phyloP scores from a whole-genome alignment of 2,113 vertebrate species.

The Amblyopsis rosae region DNA sequence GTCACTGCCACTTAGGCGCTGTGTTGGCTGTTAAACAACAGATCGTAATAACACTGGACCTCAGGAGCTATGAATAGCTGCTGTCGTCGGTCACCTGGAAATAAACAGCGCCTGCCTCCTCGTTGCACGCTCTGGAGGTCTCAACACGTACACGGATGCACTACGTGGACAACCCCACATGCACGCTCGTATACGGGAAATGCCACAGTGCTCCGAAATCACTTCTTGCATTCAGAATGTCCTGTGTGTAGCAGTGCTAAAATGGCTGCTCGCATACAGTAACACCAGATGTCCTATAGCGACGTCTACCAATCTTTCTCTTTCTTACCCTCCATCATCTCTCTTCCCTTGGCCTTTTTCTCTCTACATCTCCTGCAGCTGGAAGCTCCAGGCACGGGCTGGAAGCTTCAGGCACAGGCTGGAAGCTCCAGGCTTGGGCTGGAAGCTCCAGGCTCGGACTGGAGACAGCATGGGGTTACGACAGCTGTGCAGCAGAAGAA shows the following conservation, averaged over 20 bases:
- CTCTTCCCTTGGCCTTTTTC: neutral
- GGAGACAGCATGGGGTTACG: constrained; percentile 7
- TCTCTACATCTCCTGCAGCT: neutral
- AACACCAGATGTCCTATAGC: neutral
- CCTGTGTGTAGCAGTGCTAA: neutral
- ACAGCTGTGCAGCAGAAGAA: constrained; percentile 17
- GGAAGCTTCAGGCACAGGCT: neutral
- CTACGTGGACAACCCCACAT: neutral
- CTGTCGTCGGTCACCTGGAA: constrained; percentile 18
- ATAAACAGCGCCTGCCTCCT: constrained; percentile 40
- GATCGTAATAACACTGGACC: constrained; percentile 32
- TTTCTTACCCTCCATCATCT: neutral
- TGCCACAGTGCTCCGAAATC: neutral
- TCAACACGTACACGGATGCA: neutral
- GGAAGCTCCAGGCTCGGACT: constrained; percentile 4
- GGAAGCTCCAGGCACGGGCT: too few species aligned
- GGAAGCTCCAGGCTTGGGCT: constrained; percentile 3
- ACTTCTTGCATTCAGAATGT: neutral
- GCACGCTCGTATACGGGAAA: neutral
- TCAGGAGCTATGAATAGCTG: constrained; percentile 23
- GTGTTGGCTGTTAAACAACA: constrained; percentile 55
- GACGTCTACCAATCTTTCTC: neutral
- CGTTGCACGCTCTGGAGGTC: constrained; percentile 7
- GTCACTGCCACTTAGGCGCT: constrained; percentile 51
- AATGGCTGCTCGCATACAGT: neutral